phyloP scores from a whole-genome alignment of 2,888 invertebrate species.

The Parnassius orleans region DNA sequence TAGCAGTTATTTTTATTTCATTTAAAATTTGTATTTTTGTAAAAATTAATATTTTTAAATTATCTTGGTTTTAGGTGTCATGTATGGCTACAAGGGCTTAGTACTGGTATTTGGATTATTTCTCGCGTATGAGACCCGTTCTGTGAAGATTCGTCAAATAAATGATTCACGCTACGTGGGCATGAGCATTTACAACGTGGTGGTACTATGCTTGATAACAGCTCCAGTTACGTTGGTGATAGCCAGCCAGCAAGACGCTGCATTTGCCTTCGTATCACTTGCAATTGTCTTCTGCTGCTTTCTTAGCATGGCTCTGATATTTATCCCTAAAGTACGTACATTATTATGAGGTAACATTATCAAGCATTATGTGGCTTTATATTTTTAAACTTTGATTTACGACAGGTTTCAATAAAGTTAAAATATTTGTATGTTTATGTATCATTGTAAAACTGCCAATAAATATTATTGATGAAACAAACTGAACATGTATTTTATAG shows the following conservation, averaged over 20 bases:
- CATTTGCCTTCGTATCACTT: constrained; percentile 97
- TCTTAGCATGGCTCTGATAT: constrained; percentile 98
- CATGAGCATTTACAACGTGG: constrained; percentile 99
- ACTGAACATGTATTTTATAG: background rate
- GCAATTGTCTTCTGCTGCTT: constrained; percentile 99
- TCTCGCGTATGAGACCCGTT: constrained; percentile 98
- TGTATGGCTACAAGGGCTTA: constrained; percentile 98
- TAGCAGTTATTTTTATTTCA: too few relatives aligned
- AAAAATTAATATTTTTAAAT: background rate
- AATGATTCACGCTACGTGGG: constrained; percentile 99
- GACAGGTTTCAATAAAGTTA: too few relatives aligned
- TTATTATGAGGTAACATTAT: constrained; percentile 1
- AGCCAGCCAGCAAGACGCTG: constrained; percentile 97
- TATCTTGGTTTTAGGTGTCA: constrained; percentile 85
- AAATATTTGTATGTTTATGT: too few relatives aligned
- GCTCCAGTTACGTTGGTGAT: constrained; percentile 99
- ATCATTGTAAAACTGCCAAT: too few relatives aligned
- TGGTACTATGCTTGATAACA: constrained; percentile 97
- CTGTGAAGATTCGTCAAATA: constrained; percentile 97
- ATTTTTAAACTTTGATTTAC: too few relatives aligned
- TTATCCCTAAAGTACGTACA: constrained; percentile 93
- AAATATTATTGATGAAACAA: background rate
- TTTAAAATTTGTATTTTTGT: background rate
- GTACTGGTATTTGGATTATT: constrained; percentile 98
- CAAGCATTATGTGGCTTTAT: too few relatives aligned